A percentile compares a stretch with the other conserved stretches of the same genome.
These are phyloP conservation scores for Oncorhynchus clarkii DNA, from an alignment of 2,113 vertebrate genomes.

Conservation along the genomic window DNA sequence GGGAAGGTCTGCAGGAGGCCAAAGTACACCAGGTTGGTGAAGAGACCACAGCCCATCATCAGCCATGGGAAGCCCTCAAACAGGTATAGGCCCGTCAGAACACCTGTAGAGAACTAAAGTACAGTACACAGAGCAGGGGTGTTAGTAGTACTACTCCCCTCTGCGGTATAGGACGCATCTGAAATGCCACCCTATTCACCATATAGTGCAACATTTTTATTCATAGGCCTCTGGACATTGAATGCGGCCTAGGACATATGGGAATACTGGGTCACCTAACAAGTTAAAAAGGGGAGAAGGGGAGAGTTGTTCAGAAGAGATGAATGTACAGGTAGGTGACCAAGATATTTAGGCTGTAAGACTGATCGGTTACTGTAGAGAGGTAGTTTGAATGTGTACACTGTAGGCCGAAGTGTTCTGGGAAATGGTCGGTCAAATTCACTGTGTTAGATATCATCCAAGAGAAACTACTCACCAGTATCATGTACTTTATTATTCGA, in stretches of 20 bases:
- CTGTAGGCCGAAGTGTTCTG: too few relatives aligned
- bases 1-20: conserved; percentile 93
- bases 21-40: conserved; percentile 95
- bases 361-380: not conserved
- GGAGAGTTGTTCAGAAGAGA: not conserved
- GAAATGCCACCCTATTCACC: too few relatives aligned
- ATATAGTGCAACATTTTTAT: too few relatives aligned
- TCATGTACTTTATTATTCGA: conserved; percentile 97
- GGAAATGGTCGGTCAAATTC: not conserved
- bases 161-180: not conserved
- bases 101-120: conserved; percentile 88
- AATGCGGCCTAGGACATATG: too few relatives aligned
- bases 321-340: not conserved
- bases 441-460: not conserved
- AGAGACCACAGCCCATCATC: conserved; percentile 89
- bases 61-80: conserved; percentile 86
- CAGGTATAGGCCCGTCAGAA: conserved; percentile 85
- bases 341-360: not conserved
- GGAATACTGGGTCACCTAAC: too few relatives aligned
- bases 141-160: not conserved
- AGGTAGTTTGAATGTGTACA: too few relatives aligned
- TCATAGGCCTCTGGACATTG: too few relatives aligned
- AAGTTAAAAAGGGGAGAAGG: not conserved
- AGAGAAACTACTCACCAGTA: conserved; percentile 81
- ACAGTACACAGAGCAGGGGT: not conserved